Percentiles rank a stretch among this genome's conserved stretches.
These are phyloP conservation scores for Gadus chalcogrammus DNA, from an alignment of 2,113 vertebrate species.

Conservation along the genomic window DNA sequence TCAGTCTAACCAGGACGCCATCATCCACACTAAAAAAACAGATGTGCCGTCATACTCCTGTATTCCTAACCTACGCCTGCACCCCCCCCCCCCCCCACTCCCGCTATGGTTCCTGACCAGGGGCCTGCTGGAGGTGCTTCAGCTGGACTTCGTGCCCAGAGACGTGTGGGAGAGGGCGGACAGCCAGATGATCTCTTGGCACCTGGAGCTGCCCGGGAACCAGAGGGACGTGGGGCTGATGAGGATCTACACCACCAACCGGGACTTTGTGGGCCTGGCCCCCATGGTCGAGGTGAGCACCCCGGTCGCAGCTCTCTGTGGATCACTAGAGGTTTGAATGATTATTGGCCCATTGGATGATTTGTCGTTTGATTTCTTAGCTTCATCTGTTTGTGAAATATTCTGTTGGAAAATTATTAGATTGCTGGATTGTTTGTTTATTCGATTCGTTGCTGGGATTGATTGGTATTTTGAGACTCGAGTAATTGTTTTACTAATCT, in stretches of 20 bases:
- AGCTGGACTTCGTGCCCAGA: slow-evolving; percentile 84
- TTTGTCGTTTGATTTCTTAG: not conserved
- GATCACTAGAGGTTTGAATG: not conserved
- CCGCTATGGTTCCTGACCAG: slow-evolving; percentile 34
- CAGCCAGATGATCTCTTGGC: slow-evolving; percentile 87
- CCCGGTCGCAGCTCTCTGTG: not conserved
- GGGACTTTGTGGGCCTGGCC: slow-evolving; percentile 81
- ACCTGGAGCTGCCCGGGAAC: slow-evolving; percentile 84
- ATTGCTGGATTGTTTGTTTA: not conserved
- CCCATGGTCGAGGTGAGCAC: slow-evolving; percentile 87
- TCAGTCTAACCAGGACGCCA: too few species aligned
- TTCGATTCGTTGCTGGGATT: not conserved
- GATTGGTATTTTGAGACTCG: too few species aligned
- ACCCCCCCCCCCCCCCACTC: not conserved
- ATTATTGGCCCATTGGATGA: not conserved
- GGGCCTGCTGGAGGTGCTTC: slow-evolving; percentile 82
- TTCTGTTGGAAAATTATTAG: too few species aligned
- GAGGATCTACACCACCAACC: slow-evolving; percentile 81
- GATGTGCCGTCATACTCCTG: too few species aligned
- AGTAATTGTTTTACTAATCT: too few species aligned
- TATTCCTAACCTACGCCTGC: not conserved
- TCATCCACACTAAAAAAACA: too few species aligned
- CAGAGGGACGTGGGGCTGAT: slow-evolving; percentile 78
- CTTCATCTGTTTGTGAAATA: too few species aligned
- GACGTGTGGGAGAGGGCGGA: slow-evolving; percentile 69